phyloP scores from a whole-genome alignment of 1,140 invertebrate genomes.

The Anagrus nilaparvatae region DNA sequence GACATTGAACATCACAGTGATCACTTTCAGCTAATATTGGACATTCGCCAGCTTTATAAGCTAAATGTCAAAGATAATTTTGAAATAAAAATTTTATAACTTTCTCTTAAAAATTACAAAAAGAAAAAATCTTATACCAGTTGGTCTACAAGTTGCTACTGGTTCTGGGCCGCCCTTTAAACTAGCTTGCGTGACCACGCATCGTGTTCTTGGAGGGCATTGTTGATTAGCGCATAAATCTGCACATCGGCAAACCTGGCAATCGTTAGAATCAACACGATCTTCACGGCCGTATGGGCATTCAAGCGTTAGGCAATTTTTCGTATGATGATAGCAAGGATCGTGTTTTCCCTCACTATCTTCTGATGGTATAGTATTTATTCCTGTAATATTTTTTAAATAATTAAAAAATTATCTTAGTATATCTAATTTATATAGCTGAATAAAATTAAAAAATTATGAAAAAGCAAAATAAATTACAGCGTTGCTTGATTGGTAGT shows the following conservation, averaged over 20 bases:
- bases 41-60: constrained; percentile 64
- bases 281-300: constrained; percentile 71
- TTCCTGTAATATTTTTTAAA: constrained; percentile 12
- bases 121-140: not conserved
- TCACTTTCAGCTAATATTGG: constrained; percentile 44
- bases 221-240: constrained; percentile 58
- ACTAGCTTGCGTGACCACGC: constrained; percentile 50
- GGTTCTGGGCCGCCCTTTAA: constrained; percentile 41
- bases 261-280: constrained; percentile 52
- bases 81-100: constrained; percentile 1
- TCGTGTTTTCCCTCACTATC: constrained; percentile 25
- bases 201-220: constrained; percentile 56
- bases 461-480: too few species aligned
- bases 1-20: constrained; percentile 60
- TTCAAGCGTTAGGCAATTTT: constrained; percentile 48
- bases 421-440: too few species aligned
- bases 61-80: constrained; percentile 36
- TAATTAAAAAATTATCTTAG: too few species aligned
- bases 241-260: constrained; percentile 64
- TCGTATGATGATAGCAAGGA: constrained; percentile 45
- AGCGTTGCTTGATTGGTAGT: too few species aligned
- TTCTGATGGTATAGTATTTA: constrained; percentile 17
- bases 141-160: constrained; percentile 51
- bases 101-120: constrained; percentile 3
- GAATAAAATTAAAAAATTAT: too few species aligned